These are phyloP conservation scores for Pristiophorus japonicus DNA, from an alignment of 2,113 vertebrate species.

Conservation along the genomic window DNA sequence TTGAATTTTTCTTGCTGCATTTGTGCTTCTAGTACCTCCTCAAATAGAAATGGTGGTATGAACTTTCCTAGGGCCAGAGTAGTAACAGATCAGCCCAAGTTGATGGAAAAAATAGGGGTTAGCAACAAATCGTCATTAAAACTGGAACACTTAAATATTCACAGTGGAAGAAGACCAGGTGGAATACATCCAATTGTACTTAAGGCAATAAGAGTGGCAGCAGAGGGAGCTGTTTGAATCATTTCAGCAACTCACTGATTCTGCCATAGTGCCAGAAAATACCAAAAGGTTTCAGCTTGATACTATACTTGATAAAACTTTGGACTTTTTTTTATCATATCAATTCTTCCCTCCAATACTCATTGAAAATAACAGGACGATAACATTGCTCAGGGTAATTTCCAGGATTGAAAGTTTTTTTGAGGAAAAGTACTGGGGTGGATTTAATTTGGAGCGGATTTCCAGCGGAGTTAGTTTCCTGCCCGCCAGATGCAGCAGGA, in stretches of 20 bases:
- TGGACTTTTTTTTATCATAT: background rate
- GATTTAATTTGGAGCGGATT: background rate
- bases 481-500: too few species aligned
- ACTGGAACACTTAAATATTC: background rate
- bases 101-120: background rate
- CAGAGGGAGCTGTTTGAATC: constrained; percentile 25
- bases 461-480: background rate
- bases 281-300: background rate
- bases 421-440: background rate
- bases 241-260: background rate
- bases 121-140: constrained; percentile 16
- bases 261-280: background rate
- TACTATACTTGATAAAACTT: background rate
- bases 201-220: background rate
- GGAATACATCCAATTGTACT: background rate
- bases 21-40: background rate
- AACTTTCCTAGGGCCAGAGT: background rate
- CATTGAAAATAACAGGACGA: background rate
- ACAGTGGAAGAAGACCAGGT: background rate
- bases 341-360: background rate
- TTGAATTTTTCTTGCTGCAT: background rate
- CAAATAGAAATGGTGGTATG: background rate
- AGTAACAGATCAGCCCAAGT: background rate
- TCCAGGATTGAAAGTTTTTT: background rate
- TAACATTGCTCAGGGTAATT: background rate